Base-by-base conservation (phyloP, 2,888 invertebrate species). In the Luffia ferchaultella region DNA sequence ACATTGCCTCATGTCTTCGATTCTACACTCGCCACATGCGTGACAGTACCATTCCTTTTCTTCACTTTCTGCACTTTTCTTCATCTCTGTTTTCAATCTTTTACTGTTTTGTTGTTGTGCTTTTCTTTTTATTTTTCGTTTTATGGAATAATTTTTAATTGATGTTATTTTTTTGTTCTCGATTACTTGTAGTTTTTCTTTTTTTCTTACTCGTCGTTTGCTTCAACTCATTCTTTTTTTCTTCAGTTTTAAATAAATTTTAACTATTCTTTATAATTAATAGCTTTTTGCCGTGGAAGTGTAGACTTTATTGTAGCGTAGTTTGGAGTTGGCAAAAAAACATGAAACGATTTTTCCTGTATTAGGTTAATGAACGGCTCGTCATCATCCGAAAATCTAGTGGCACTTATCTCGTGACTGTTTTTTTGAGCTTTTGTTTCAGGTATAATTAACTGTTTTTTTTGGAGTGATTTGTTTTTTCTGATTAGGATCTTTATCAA, bases 301-400 rank as follows among this genome's bases (percentile, higher is more conserved):
- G 50, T 20, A 46, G 46, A 52, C 50, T 57, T 59, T 57, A 53
- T 55, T 16, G 41, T 53, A 53, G 54, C 55, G 55, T 57, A 59
- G 49, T 59, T 58, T 54, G 57, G 55, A 55, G 59, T 59, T 53
- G 59, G 57, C 55, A 56, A 53, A 56, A 58, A 59, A 54, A 49
- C 50, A 54, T 59, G 56, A 58, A 59, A 59, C 50, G 54, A 56
- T 58, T 53, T 18, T 54, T 58, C 49, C 53, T 55, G 52, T 50
- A 54, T 46, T n/a, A n/a, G n/a, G n/a, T n/a, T n/a, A n/a, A n/a
- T n/a, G n/a, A n/a, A n/a, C n/a, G n/a, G n/a, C n/a, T n/a, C n/a
- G n/a, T n/a, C n/a, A n/a, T n/a, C n/a, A n/a, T n/a, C n/a, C n/a
- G n/a, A n/a, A n/a, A n/a, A n/a, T n/a, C n/a, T n/a, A n/a, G n/a